phyloP scores from a whole-genome alignment of 1,140 invertebrate genomes.

The Temnothorax curvispinosus region DNA sequence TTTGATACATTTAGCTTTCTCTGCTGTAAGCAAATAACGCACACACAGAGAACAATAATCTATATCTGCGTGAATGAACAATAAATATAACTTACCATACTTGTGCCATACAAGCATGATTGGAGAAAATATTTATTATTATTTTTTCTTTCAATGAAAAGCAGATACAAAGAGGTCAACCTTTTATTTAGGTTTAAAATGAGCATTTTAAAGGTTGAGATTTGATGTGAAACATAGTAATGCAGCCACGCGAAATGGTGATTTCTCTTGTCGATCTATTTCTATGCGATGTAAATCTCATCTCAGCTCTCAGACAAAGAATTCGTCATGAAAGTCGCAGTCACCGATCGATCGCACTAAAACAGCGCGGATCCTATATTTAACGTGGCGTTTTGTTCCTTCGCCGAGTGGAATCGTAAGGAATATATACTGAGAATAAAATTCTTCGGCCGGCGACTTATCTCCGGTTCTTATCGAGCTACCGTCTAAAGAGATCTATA shows the following conservation, averaged over 20 bases:
- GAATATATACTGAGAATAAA: conserved; percentile 56
- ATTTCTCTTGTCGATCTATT: conserved; percentile 16
- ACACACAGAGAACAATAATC: not conserved
- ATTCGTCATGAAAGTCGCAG: conserved; percentile 28
- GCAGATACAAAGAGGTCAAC: not conserved
- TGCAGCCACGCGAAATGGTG: not conserved
- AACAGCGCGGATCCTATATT: conserved; percentile 33
- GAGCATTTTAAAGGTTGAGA: not conserved
- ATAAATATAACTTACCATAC: not conserved
- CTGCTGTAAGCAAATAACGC: not conserved
- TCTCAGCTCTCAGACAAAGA: not conserved
- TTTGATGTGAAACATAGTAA: not conserved
- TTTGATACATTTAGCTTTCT: conserved; percentile 2
- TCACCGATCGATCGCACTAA: conserved; percentile 34
- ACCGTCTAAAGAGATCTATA: not conserved
- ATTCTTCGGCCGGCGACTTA: conserved; percentile 17
- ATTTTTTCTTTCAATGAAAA: not conserved
- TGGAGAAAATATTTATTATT: not conserved
- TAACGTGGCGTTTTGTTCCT: conserved; percentile 30
- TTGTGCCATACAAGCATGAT: too few species aligned
- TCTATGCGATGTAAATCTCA: conserved; percentile 21
- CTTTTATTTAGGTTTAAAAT: too few species aligned
- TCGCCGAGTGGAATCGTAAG: not conserved
- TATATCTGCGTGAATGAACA: not conserved
- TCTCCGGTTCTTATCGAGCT: conserved; percentile 15